These are phyloP conservation scores for Xenus cinereus DNA, from an alignment of 2,113 vertebrate genomes.

Conservation along the genomic window DNA sequence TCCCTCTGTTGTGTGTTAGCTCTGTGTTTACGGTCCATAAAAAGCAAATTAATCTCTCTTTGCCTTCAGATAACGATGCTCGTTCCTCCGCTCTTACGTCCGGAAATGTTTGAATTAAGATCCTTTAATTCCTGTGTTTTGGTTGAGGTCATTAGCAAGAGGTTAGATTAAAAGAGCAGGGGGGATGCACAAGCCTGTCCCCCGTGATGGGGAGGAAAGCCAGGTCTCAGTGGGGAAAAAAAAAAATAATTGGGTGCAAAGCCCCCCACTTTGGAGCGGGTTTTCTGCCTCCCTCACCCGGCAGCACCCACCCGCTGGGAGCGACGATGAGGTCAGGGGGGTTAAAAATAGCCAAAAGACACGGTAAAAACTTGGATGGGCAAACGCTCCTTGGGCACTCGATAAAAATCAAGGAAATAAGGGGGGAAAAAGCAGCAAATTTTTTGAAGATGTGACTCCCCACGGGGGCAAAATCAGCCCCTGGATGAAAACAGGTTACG, in stretches of 20 bases:
- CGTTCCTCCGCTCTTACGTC: accelerated
- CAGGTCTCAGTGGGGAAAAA: neutral
- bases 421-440: accelerated
- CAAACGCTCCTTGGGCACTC: accelerated
- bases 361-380: neutral
- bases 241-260: neutral
- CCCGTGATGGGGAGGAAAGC: neutral
- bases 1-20: neutral
- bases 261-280: accelerated
- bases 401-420: accelerated
- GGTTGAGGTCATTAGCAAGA: accelerated
- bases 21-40: accelerated
- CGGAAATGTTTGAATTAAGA: neutral
- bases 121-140: neutral
- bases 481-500: neutral
- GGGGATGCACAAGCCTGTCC: neutral
- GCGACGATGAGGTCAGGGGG: neutral
- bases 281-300: neutral
- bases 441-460: neutral
- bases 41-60: neutral
- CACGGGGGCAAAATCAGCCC: accelerated
- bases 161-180: neutral
- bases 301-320: neutral
- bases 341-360: neutral
- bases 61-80: neutral